Evolutionary conservation across 1,140 invertebrate genomes (phyloP), one percentile per base, ranked within the genome.

Genomic region (Trichomalopsis sarcophagae): DNA sequence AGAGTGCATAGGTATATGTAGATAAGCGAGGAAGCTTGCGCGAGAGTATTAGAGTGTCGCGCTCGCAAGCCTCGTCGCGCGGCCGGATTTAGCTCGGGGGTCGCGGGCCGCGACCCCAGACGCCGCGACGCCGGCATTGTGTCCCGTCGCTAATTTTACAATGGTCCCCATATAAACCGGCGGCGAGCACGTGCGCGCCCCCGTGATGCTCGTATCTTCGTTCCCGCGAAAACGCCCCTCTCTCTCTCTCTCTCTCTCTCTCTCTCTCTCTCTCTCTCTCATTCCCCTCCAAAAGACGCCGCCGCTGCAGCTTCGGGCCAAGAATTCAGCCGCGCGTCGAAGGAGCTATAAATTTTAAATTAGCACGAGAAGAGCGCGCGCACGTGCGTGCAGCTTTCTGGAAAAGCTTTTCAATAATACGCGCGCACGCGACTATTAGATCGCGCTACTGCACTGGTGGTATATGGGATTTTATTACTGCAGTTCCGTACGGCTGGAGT

Each of bases 61-160:
- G 10, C 40, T 7, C 9, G 40, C 40, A 44, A 11, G 40, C 10
- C 40, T 44, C 36, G 82, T 36, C 50, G 75, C 55, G 92, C 91
- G 88, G 82, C 36, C 66, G 89, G 83, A 93, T 92, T 92, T 93
- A 93, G 92, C 87, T 86, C 85, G 85, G 90, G 91, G 89, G 89
- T 91, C 90, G 90, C 88, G 90, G 86, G 85, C 86, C 88, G 91
- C 92, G 92, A 92, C 90, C 91, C 89, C 91, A 92, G 92, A 92
- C 92, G 91, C 89, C 89, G 89, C 91, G 91, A 92, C 91, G 91
- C 92, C 91, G 89, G 89, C 91, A 93, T 92, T 93, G 92, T 93
- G 90, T 91, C 90, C 89, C 90, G 90, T 88, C 91, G 92, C 92
- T 93, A 93, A 93, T 93, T 93, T 93, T 93, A 93, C 91, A 92